Evolutionary conservation across 2,113 vertebrate species (phyloP).

Genomic region (Zapus hudsonius): DNA sequence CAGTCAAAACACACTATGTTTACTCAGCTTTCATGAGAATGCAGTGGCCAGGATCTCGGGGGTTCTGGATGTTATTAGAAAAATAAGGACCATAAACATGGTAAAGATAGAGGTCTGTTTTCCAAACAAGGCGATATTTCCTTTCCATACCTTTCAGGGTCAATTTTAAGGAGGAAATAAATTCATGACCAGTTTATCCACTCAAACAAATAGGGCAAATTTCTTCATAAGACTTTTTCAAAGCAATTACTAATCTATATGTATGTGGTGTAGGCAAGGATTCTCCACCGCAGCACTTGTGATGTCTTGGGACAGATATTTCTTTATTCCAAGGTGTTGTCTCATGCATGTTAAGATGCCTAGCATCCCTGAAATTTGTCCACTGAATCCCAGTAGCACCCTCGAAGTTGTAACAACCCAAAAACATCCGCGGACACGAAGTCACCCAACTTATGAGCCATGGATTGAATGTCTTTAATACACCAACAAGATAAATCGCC

Average conservation of each 20-base stretch:
- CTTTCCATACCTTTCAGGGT: slow-evolving; percentile 74
- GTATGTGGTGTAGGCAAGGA: neutral
- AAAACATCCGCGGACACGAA: neutral
- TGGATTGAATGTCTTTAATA: neutral
- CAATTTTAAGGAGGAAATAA: slow-evolving; percentile 73
- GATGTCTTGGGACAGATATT: no score
- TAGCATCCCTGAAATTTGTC: neutral
- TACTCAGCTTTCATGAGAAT: slow-evolving; percentile 88
- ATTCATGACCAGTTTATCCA: neutral
- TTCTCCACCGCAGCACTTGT: neutral
- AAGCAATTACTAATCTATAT: neutral
- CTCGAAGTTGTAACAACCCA: no score
- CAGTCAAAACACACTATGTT: slow-evolving; percentile 89
- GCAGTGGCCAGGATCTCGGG: slow-evolving; percentile 82
- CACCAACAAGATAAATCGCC: neutral
- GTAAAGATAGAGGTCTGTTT: slow-evolving; percentile 82
- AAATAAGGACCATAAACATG: slow-evolving; percentile 85
- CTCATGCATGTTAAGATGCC: neutral
- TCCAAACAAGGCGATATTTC: slow-evolving; percentile 74
- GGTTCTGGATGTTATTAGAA: slow-evolving; percentile 86
- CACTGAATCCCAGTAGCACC: neutral
- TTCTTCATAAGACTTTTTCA: slow-evolving; percentile 24
- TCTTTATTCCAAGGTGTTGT: neutral
- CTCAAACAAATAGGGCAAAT: slow-evolving; percentile 56
- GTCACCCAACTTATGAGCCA: neutral